phyloP scores from a whole-genome alignment of 2,797 vertebrate genomes.

The Crax fasciolata region DNA sequence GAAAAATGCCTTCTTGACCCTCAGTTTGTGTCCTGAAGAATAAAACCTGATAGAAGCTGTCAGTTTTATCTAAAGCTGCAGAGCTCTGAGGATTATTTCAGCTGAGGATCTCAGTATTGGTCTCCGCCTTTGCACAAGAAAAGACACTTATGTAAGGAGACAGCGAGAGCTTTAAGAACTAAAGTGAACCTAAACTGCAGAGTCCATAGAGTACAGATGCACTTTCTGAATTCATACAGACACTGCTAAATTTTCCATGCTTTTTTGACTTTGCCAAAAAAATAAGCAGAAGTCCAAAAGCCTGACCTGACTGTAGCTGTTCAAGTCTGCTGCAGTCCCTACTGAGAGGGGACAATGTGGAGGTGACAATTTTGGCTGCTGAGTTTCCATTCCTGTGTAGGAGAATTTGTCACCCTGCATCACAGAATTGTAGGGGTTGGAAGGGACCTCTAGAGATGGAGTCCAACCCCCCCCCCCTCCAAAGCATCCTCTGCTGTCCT shows the following conservation, averaged over 20 bases:
- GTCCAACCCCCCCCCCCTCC: too few species aligned
- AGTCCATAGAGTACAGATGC: not conserved
- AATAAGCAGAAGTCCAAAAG: not conserved
- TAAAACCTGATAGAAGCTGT: conserved; percentile 49
- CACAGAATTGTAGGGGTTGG: too few species aligned
- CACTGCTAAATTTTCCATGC: not conserved
- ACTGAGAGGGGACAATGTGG: fast-evolving
- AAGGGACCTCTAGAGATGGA: too few species aligned
- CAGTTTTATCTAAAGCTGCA: conserved; percentile 65
- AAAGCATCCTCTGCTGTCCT: not conserved
- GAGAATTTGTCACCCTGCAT: not conserved
- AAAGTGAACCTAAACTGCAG: conserved; percentile 4
- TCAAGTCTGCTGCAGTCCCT: not conserved
- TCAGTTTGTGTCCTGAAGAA: conserved; percentile 46
- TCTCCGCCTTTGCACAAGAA: conserved; percentile 40
- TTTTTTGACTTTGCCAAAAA: not conserved
- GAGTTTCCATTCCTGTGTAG: fast-evolving
- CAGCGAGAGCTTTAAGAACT: conserved; percentile 53
- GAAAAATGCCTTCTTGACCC: conserved; percentile 49
- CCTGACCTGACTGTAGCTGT: not conserved
- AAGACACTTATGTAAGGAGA: conserved; percentile 49
- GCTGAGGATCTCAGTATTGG: conserved; percentile 47
- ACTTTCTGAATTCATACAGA: not conserved
- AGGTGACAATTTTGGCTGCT: not conserved
- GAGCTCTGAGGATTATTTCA: conserved; percentile 62